phyloP scores from a whole-genome alignment of 2,888 invertebrate species.

The Polymixis flavicincta region DNA sequence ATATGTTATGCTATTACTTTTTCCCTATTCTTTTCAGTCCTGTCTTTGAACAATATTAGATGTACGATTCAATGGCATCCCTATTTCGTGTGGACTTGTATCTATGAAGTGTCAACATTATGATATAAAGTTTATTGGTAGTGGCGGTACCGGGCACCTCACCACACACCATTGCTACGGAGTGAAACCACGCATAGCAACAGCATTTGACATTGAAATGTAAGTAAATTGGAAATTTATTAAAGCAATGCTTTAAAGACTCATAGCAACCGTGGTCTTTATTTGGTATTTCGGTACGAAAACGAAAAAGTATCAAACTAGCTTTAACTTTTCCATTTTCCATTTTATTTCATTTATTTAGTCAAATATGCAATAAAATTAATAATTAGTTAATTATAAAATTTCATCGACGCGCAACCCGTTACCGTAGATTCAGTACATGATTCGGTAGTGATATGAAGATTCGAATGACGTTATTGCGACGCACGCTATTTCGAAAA shows the following conservation, averaged over 20 bases:
- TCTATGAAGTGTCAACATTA: constrained; percentile 22
- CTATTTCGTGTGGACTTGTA: background rate
- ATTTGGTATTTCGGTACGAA: constrained; percentile 14
- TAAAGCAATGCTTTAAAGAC: constrained; percentile 8
- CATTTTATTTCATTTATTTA: too few species aligned
- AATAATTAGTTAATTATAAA: too few species aligned
- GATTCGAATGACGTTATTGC: too few species aligned
- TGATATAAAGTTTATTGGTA: constrained; percentile 22
- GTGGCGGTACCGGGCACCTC: constrained; percentile 30
- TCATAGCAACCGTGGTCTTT: background rate
- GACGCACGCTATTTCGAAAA: too few species aligned
- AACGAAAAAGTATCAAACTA: background rate
- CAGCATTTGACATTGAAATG: constrained; percentile 24
- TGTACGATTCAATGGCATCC: background rate
- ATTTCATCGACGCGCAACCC: too few species aligned
- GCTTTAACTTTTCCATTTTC: constrained; percentile 10
- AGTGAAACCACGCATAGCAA: constrained; percentile 40
- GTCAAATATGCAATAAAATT: too few species aligned
- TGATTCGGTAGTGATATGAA: too few species aligned
- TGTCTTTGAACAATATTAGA: background rate
- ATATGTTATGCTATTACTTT: background rate
- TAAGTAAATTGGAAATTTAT: constrained; percentile 16
- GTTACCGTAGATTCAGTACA: too few species aligned
- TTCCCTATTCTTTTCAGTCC: constrained; percentile 8
- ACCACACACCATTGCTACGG: constrained; percentile 21